These are phyloP conservation scores for Pseudococcus jackbeardsleyi DNA, from an alignment of 2,888 invertebrate genomes.

Conservation along the genomic window DNA sequence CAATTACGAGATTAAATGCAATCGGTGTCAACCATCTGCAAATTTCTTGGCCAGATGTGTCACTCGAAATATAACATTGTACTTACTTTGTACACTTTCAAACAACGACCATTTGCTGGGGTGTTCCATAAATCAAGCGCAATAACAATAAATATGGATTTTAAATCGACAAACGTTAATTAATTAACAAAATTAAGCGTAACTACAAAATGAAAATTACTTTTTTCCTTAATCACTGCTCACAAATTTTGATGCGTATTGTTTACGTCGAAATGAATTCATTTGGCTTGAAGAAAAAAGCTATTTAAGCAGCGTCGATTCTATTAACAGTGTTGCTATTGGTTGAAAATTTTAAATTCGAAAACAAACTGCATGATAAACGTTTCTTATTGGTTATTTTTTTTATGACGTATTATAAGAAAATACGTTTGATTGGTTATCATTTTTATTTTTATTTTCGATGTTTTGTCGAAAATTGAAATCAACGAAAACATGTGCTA, in stretches of 20 bases:
- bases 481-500: too few species aligned
- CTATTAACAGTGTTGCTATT: neutral
- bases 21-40: constrained; percentile 49
- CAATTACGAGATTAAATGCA: constrained; percentile 2
- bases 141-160: neutral
- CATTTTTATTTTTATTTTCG: too few species aligned
- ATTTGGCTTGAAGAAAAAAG: neutral
- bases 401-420: neutral
- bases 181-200: neutral
- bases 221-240: constrained; percentile 42
- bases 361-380: neutral
- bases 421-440: neutral
- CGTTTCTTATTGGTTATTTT: neutral
- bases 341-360: neutral
- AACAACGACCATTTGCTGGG: neutral
- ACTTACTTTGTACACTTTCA: neutral
- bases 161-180: neutral
- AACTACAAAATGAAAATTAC: neutral
- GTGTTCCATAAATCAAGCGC: constrained; percentile 11
- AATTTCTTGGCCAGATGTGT: neutral
- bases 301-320: neutral
- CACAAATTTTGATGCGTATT: constrained; percentile 34
- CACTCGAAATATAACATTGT: neutral
- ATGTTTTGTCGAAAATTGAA: too few species aligned
- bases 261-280: constrained; percentile 32